Percentiles rank a stretch among this genome's conserved stretches.
Conservation (phyloP, 2,113 vertebrate genomes). For the Poicephalus meyeri region DNA sequence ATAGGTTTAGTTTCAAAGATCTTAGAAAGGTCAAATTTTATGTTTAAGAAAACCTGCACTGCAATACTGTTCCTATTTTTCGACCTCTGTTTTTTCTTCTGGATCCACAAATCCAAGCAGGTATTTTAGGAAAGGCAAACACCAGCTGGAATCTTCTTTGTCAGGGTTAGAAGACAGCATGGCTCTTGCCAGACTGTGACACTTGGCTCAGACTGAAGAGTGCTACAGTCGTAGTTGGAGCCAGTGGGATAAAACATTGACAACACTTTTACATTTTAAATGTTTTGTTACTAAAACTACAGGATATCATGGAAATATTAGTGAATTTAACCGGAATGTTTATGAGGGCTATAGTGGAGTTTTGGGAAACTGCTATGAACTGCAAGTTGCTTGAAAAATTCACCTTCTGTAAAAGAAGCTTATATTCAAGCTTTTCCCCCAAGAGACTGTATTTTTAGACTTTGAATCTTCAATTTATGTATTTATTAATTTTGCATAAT, state of each 20-base stretch:
- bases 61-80: not conserved
- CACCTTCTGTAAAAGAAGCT: not conserved
- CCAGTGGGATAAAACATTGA: not conserved
- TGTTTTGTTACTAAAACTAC: not conserved
- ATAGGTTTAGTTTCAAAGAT: not conserved
- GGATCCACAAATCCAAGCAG: not conserved
- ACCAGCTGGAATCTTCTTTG: not conserved
- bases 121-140: not conserved
- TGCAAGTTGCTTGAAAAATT: not conserved
- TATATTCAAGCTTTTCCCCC: not conserved
- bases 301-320: not conserved
- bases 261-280: not conserved
- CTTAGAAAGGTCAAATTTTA: constrained; percentile 21
- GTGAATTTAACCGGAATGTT: not conserved
- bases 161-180: not conserved
- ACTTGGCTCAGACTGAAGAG: not conserved
- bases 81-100: not conserved
- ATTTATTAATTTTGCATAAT: not conserved
- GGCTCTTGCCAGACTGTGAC: not conserved
- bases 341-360: not conserved
- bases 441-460: not conserved
- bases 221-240: not conserved
- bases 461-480: not conserved
- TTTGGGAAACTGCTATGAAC: not conserved
- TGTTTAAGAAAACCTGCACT: not conserved